These are phyloP conservation scores for Caenorhabditis sulstoni DNA, from an alignment of 2,888 invertebrate species.

Conservation along the genomic window DNA sequence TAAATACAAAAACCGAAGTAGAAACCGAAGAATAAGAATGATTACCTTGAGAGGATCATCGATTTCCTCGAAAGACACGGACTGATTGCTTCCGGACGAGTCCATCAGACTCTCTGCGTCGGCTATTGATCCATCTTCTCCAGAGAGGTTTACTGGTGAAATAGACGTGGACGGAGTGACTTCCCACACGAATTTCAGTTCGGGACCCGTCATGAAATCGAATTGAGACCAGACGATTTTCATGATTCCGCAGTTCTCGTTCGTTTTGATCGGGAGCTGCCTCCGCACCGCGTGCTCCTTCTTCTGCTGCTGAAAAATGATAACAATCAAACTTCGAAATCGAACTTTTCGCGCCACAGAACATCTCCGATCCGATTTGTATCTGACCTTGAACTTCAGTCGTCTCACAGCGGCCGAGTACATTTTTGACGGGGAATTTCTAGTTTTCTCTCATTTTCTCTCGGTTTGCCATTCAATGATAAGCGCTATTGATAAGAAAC, in stretches of 20 bases:
- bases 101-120: conserved; percentile 69
- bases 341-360: background rate
- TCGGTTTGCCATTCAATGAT: conserved; percentile 24
- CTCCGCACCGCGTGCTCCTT: conserved; percentile 53
- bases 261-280: conserved; percentile 62
- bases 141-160: conserved; percentile 61
- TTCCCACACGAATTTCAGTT: conserved; percentile 77
- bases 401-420: conserved; percentile 50
- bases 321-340: conserved; percentile 4
- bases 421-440: conserved; percentile 23
- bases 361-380: background rate
- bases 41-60: conserved; percentile 72
- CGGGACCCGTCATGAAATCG: conserved; percentile 78
- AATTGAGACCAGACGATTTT: conserved; percentile 79
- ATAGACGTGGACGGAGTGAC: conserved; percentile 61
- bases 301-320: conserved; percentile 58
- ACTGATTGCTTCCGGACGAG: conserved; percentile 66
- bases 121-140: conserved; percentile 66
- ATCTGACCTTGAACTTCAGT: conserved; percentile 51
- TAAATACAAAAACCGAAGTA: background rate
- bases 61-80: conserved; percentile 75
- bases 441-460: conserved; percentile 25
- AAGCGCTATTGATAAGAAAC: conserved; percentile 16
- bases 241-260: conserved; percentile 69
- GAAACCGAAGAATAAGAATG: background rate